phyloP scores from a whole-genome alignment of 2,888 invertebrate species.

The Pristionchus japonicus region DNA sequence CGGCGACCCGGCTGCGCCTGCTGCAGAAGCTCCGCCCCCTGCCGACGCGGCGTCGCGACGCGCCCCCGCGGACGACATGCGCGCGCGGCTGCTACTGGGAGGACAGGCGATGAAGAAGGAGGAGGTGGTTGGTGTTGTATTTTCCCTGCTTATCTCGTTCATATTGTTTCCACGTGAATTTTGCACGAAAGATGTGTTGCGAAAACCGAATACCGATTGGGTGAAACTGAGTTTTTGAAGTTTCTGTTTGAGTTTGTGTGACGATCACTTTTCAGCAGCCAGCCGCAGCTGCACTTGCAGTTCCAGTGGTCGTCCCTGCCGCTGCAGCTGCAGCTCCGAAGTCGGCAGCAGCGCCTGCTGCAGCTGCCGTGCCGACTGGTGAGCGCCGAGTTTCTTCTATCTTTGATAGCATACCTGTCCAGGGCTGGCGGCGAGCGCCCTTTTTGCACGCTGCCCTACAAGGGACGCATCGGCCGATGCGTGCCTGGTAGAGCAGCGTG shows the following conservation, averaged over 20 bases:
- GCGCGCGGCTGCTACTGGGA: not conserved
- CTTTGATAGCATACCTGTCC: no score
- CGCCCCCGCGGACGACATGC: not conserved
- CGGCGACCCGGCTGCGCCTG: not conserved
- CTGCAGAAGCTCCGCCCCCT: not conserved
- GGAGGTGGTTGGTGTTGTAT: not conserved
- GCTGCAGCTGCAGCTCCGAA: not conserved
- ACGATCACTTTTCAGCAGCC: not conserved
- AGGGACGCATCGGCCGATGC: no score
- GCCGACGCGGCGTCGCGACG: not conserved
- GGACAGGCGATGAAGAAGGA: not conserved
- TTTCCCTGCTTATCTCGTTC: no score
- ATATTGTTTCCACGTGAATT: no score
- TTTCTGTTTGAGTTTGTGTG: no score
- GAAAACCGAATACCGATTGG: not conserved
- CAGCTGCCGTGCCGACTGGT: no score
- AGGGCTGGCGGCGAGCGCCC: no score
- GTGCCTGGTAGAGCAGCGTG: no score
- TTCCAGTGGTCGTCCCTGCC: not conserved
- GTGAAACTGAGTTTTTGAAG: not conserved
- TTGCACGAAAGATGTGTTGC: no score
- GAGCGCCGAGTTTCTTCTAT: no score
- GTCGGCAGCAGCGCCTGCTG: not conserved
- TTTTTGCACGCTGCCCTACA: no score
- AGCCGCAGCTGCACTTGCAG: not conserved